Evolutionary conservation across 2,888 invertebrate species (phyloP), one percentile per base, ranked within the genome.

Genomic region (Cheilosia pagana): DNA sequence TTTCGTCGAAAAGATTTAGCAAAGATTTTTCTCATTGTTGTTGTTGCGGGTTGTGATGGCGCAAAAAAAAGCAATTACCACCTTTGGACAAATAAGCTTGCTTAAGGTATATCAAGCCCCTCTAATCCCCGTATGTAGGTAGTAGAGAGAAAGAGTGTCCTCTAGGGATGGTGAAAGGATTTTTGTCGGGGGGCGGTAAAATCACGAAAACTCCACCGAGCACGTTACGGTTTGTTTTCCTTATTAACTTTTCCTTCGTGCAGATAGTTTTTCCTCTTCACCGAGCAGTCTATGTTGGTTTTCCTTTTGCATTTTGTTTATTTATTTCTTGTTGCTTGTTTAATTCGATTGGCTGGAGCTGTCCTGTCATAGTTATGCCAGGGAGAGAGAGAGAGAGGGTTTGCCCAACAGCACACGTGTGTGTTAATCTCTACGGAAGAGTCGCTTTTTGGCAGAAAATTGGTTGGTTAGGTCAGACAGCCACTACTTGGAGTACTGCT

Each of bases 221-320:
- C 78, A 85, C 79, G 83, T 85, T 75, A 85, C 79, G 81, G 85
- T 85, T 76, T 85, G 85, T 70, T 79, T 85, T 85, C 85, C 85
- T 85, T 85, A 85, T 85, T 85, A 85, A 85, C 81, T 85, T 85
- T 81, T 85, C 79, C 75, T 76, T 71, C 85, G 79, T 85, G 79
- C 81, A 48, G 81, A 81, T 85, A 81, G 79, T 83, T 79, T 68
- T 67, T 77, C 50, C 39, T 53, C 28, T 65, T 45, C 14, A 7
- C 43, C 14, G 8, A 1, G 35, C 16, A n/a, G 0, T 19, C n/a
- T 10, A 39, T 48, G 39, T 35, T 31, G 19, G 63, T 50, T 57
- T 59, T 70, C 59, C 48, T 78, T 8, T 28, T 65, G 55, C 43
- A 48, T 72, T 75, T 65, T 75, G 79, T 62, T 75, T 85, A 74